A percentile compares a stretch with the other conserved stretches of the same genome.
Evolutionary conservation across 1,140 invertebrate genomes (phyloP).

Genomic region (Dendroctonus ponderosae): DNA sequence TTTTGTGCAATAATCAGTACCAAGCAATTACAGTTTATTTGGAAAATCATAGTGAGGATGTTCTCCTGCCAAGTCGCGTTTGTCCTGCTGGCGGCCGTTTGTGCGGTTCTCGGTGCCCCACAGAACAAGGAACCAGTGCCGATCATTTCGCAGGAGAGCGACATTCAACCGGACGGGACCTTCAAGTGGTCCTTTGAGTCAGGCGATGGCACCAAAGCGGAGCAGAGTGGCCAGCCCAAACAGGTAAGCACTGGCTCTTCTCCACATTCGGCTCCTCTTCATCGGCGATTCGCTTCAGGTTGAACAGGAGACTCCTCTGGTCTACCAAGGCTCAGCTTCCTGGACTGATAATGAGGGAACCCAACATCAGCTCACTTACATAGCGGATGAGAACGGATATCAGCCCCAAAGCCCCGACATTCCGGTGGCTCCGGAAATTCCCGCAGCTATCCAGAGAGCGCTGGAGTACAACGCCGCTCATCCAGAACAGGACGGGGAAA

Average conservation of each 20-base stretch:
- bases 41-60: too few relatives aligned
- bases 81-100: not conserved
- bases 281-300: conserved; percentile 11
- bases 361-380: conserved; percentile 53
- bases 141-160: conserved; percentile 28
- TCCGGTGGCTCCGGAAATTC: conserved; percentile 59
- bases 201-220: conserved; percentile 28
- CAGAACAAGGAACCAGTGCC: conserved; percentile 23
- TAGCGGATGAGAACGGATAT: conserved; percentile 64
- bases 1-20: not conserved
- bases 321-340: conserved; percentile 63
- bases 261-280: not conserved
- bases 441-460: conserved; percentile 53
- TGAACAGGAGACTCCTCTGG: conserved; percentile 23
- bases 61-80: conserved; percentile 1
- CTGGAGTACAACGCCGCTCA: conserved; percentile 55
- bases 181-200: conserved; percentile 33
- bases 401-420: conserved; percentile 57
- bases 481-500: conserved; percentile 44
- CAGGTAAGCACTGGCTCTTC: conserved; percentile 6
- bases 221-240: conserved; percentile 28
- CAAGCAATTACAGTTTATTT: too few relatives aligned
- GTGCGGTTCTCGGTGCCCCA: conserved; percentile 9
- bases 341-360: conserved; percentile 79
- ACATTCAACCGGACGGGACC: conserved; percentile 31